Evolutionary conservation across 2,797 vertebrate genomes (phyloP).

Genomic region (Eulemur albifrons): DNA sequence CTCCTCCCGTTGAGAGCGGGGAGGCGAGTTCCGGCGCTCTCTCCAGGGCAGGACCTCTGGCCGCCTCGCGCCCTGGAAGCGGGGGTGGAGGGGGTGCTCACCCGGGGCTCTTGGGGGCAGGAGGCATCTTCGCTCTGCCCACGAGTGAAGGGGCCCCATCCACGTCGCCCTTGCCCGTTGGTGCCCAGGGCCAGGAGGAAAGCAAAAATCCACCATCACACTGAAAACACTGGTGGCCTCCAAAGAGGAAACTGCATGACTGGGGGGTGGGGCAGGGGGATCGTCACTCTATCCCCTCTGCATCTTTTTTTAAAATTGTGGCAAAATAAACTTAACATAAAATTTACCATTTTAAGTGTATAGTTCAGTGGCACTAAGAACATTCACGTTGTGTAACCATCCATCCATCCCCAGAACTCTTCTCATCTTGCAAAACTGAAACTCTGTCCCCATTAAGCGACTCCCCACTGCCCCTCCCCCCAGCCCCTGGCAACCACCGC

Average conservation of each 20-base stretch:
- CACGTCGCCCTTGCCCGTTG: not conserved
- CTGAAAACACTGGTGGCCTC: not conserved
- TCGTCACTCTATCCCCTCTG: not conserved
- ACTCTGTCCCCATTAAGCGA: not conserved
- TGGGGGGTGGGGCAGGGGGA: fast-evolving
- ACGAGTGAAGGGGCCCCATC: not conserved
- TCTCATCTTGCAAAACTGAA: not conserved
- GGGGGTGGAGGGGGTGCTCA: fast-evolving
- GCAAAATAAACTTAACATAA: not conserved
- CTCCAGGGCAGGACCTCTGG: not conserved
- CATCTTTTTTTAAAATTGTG: not conserved
- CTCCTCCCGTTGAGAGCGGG: not conserved
- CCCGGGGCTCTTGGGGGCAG: not conserved
- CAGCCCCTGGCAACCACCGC: not conserved
- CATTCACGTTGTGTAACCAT: no score
- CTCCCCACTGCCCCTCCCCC: fast-evolving
- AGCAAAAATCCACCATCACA: not conserved
- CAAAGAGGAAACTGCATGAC: not conserved
- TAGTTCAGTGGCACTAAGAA: not conserved
- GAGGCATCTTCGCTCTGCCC: not conserved
- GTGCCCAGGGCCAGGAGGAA: not conserved
- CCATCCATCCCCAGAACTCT: not conserved
- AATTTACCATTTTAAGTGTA: not conserved
- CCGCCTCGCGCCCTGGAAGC: not conserved
- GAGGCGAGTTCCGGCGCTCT: not conserved